A percentile compares a stretch with the other conserved stretches of the same genome.
Evolutionary conservation across 53 echinoderm and acorn worm species (phyloP).

Genomic region (Paelopatides confundens): DNA sequence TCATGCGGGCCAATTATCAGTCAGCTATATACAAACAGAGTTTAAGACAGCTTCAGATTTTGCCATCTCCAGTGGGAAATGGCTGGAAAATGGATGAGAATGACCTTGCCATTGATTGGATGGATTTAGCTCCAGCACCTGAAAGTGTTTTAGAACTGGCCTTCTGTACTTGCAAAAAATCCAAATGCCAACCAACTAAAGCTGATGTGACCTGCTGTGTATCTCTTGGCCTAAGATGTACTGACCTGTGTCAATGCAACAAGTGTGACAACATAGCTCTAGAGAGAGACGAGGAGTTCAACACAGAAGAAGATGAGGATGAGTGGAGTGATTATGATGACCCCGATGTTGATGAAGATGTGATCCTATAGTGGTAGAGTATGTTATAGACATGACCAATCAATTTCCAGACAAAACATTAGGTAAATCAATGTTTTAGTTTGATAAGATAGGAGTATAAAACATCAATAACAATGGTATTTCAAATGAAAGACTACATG

Average conservation of each 20-base stretch:
- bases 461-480: too few relatives aligned
- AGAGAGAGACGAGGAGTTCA: not conserved
- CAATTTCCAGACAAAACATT: too few relatives aligned
- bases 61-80: conserved; percentile 18
- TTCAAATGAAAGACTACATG: too few relatives aligned
- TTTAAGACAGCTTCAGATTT: not conserved
- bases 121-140: conserved; percentile 43
- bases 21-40: conserved; percentile 24
- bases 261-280: conserved; percentile 48
- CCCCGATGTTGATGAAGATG: conserved; percentile 50
- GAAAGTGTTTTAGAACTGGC: conserved; percentile 48
- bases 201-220: conserved; percentile 54
- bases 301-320: conserved; percentile 6
- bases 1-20: conserved; percentile 40
- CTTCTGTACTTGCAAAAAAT: conserved; percentile 6
- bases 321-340: conserved; percentile 6
- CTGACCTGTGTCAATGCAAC: conserved; percentile 69
- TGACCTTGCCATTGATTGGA: conserved; percentile 50
- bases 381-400: too few relatives aligned
- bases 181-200: not conserved
- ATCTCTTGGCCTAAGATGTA: conserved; percentile 51
- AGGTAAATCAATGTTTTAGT: too few relatives aligned
- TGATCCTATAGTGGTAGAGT: too few relatives aligned
- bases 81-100: conserved; percentile 54
- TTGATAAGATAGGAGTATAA: too few relatives aligned